Base-by-base conservation (phyloP, 2,888 invertebrate genomes). In the Dinocampus coccinellae region DNA sequence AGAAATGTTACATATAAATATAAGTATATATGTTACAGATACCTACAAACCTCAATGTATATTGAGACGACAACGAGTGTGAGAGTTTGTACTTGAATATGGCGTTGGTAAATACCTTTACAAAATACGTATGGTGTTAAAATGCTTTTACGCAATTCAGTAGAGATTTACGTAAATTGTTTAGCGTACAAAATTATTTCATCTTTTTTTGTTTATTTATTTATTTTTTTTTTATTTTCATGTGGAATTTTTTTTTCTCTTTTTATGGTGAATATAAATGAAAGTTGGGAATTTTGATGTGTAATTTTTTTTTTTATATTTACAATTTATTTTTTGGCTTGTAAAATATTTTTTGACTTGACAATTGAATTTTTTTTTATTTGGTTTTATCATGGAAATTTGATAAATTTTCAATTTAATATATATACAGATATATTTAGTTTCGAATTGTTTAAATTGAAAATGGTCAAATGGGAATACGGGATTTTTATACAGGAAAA, bases 31-130 rank as follows among this genome's bases (percentile, higher is more conserved):
- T 64, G 64, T 42, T 70, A 34, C 58, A 58, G 58, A 64, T 70
- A 64, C 42, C 58, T 64, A 64, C 47, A 70, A 47, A 70, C 64
- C 64, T 64, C 64, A 60, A 60, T 42, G 68, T 67, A 42, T 67
- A 58, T 67, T 20, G 67, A 67, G 47, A 47, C 47, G 33, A 60
- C 60, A 34, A 36, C 34, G 60, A 34, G 60, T 60, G 33, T 60
- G 34, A 34, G 68, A 68, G 47, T 61, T 61, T 39, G 26, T 58
- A 70, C 33, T n/a, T 47, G 26, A 64, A 64, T 70, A 64, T 64
- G 69, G 63, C 33, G 55, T 53, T 29, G 29, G 63, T 64, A 64
- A 47, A 7, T 33, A 29, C 29, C 3, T 29, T 29, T 52, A 16
- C 47, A 52, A 11, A n/a, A 9, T 29, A 29, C 22, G 47, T 33